Percentiles rank a stretch among this genome's conserved stretches.
Conservation (phyloP, 2,113 vertebrate species). For the Varanus komodoensis region DNA sequence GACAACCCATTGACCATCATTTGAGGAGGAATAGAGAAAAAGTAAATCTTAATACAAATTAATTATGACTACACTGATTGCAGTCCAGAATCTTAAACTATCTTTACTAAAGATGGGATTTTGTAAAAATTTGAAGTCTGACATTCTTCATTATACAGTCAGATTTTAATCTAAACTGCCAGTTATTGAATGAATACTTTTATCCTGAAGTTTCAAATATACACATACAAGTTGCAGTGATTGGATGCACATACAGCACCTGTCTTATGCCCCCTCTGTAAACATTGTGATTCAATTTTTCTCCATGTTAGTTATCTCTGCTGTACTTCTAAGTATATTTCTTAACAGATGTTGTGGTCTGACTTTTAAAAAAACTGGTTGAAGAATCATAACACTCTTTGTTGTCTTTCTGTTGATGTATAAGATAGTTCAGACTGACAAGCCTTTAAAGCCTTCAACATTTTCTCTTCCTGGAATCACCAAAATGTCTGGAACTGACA, state of each 20-base stretch:
- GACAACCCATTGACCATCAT: neutral
- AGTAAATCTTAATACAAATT: slow-evolving; percentile 8
- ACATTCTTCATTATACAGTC: neutral
- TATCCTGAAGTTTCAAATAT: slow-evolving; percentile 17
- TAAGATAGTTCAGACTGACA: slow-evolving; percentile 20
- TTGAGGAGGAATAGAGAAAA: slow-evolving; percentile 3
- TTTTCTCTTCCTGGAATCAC: slow-evolving; percentile 51
- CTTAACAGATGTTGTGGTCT: neutral
- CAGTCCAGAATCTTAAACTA: neutral
- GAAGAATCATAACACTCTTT: slow-evolving; percentile 12
- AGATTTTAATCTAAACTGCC: neutral
- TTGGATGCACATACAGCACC: neutral
- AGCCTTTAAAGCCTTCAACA: slow-evolving; percentile 56
- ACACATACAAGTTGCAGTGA: slow-evolving; percentile 29
- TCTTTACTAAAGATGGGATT: neutral
- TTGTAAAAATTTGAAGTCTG: neutral
- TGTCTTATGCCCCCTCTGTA: neutral
- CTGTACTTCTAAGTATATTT: neutral
- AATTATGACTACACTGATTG: neutral
- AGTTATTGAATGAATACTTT: neutral
- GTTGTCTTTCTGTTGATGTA: slow-evolving; percentile 30
- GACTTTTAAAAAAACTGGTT: slow-evolving; percentile 1
- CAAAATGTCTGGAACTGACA: slow-evolving; percentile 59
- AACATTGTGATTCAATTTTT: neutral
- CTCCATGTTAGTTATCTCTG: neutral